Evolutionary conservation across 2,888 invertebrate species (phyloP).

Genomic region (Erebia palarica): DNA sequence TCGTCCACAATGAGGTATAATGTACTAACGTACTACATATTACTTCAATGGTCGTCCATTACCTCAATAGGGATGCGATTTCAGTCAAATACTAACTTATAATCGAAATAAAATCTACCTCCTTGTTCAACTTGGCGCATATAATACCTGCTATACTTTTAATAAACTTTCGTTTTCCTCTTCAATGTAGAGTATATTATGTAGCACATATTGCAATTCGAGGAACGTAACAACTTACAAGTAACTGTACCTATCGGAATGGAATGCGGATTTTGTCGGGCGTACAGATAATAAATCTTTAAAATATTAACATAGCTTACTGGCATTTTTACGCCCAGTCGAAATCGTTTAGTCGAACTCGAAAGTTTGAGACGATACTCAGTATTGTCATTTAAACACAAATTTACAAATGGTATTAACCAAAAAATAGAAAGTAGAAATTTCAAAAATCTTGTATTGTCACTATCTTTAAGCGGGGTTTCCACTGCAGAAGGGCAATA

Average conservation of each 20-base stretch:
- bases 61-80: too few relatives aligned
- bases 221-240: constrained; percentile 26
- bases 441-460: too few relatives aligned
- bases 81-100: too few relatives aligned
- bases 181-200: constrained; percentile 19
- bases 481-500: too few relatives aligned
- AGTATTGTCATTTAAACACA: background rate
- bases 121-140: background rate
- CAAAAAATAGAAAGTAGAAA: too few relatives aligned
- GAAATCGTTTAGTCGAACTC: constrained; percentile 8
- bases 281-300: constrained; percentile 22
- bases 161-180: constrained; percentile 33
- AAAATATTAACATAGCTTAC: constrained; percentile 23
- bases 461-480: too few relatives aligned
- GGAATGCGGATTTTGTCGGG: constrained; percentile 38
- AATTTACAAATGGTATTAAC: too few relatives aligned
- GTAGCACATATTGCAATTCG: constrained; percentile 28
- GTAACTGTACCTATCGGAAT: constrained; percentile 30
- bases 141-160: background rate
- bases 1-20: too few relatives aligned
- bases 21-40: too few relatives aligned
- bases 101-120: background rate
- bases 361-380: background rate
- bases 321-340: constrained; percentile 22
- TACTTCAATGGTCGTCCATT: too few relatives aligned